Evolutionary conservation across 2,797 vertebrate species (phyloP), one percentile per base, ranked within the genome.

Genomic region (Melopsittacus undulatus): DNA sequence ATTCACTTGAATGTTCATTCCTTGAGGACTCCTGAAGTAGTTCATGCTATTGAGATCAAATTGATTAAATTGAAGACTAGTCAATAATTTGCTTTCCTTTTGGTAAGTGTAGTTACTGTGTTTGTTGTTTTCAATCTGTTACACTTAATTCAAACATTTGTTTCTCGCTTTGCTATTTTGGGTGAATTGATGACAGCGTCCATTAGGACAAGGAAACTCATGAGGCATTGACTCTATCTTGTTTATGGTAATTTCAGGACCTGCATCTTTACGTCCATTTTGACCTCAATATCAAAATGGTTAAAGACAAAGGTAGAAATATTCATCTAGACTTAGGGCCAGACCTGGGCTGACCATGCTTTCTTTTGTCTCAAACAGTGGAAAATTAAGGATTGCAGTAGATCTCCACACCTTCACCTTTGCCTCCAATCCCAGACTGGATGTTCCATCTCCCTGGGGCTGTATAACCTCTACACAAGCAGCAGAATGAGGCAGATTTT

Each of bases 71-170:
- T 52, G 18, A 86, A 80, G 32, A 51, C 13, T 32, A 38, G 11
- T 10, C 13, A 7, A 40, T 40, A 69, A 84, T 40, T 72, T 79
- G 0, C 2, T 68, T 90, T 66, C 10, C 10, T 8, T 57, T 81
- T 29, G 2, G 19, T 83, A 46, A 34, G 4, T 36, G 8, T 6
- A 3, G 7, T 5, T 59, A 22, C 11, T 1, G 0, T 51, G 11
- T 7, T 43, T 75, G 43, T 16, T 42, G 13, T 42, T 83, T 92
- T 61, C 5, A 32, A 42, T 42, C 52, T 66, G 12, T 43, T 38
- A 32, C 27, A n/a, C 5, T 18, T 23, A 9, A 3, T 36, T 29
- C 24, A 81, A 51, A 70, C 10, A 15, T 24, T 38, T 77, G 13
- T 36, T 62, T 24, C 36, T 43, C 30, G 10, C 5, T 22, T 52